Percentiles rank a stretch among this genome's conserved stretches.
phyloP scores from a whole-genome alignment of 2,113 vertebrate genomes.

The Mustelus asterias region DNA sequence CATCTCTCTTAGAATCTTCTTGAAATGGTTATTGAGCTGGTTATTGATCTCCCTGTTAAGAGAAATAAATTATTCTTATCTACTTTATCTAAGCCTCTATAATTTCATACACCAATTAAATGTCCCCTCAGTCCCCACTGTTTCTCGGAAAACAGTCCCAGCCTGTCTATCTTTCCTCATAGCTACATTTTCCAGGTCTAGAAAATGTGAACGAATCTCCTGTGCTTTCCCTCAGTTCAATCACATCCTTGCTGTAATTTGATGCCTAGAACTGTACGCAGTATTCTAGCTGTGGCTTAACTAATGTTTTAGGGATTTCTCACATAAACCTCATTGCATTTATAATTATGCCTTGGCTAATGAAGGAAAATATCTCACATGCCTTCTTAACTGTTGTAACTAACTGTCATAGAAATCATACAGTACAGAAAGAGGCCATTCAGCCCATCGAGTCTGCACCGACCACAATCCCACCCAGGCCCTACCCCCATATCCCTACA shows the following conservation, averaged over 20 bases:
- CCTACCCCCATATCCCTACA: too few species aligned
- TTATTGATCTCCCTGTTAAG: not conserved
- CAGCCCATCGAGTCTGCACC: too few species aligned
- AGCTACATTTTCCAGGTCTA: too few species aligned
- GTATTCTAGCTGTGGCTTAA: not conserved
- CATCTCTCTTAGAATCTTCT: not conserved
- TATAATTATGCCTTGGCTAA: not conserved
- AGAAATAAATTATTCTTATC: not conserved
- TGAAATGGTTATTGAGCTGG: not conserved
- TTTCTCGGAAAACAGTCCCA: too few species aligned
- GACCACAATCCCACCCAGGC: too few species aligned
- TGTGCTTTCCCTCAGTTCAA: not conserved
- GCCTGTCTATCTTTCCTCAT: too few species aligned
- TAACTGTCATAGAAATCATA: too few species aligned
- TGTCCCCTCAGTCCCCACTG: not conserved
- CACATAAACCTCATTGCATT: not conserved
- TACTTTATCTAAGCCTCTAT: not conserved
- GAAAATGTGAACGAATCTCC: not conserved
- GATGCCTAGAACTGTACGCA: not conserved
- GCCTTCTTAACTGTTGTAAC: not conserved
- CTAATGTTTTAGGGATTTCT: not conserved
- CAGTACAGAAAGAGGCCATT: too few species aligned
- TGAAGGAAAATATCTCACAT: not conserved
- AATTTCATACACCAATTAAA: not conserved
- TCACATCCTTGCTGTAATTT: not conserved